A percentile compares a stretch with the other conserved stretches of the same genome.
These are phyloP conservation scores for Takifugu rubripes DNA, from an alignment of 2,797 vertebrate species.

Conservation along the genomic window DNA sequence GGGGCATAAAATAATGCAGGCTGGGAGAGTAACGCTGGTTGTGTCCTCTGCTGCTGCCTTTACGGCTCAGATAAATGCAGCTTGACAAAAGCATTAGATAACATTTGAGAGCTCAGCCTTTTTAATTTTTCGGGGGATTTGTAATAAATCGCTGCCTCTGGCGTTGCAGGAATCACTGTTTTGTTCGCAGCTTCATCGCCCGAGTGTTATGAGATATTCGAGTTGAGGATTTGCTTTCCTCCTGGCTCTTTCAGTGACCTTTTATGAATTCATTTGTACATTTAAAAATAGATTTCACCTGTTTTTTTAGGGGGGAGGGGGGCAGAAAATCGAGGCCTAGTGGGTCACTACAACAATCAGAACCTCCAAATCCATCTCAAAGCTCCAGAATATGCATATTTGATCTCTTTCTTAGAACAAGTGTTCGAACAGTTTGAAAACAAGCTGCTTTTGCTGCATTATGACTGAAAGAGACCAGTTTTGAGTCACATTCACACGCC, in stretches of 20 bases:
- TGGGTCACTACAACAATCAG: constrained; percentile 57
- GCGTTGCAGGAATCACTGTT: constrained; percentile 17
- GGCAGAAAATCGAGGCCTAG: constrained; percentile 29
- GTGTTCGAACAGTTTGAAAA: constrained; percentile 44
- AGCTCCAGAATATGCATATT: constrained; percentile 59
- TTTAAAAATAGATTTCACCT: not conserved
- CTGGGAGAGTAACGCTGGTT: not conserved
- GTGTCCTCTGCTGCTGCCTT: constrained; percentile 2
- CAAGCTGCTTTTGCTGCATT: constrained; percentile 31
- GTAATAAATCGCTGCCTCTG: constrained; percentile 6
- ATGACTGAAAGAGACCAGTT: constrained; percentile 18
- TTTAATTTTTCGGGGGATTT: constrained; percentile 15
- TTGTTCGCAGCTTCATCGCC: constrained; percentile 17
- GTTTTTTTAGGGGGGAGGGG: constrained; percentile 1
- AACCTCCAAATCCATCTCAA: constrained; percentile 57
- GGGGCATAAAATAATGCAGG: not conserved
- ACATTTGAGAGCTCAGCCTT: constrained; percentile 28
- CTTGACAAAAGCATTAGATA: constrained; percentile 9
- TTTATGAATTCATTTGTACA: constrained; percentile 47
- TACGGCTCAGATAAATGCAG: constrained; percentile 16
- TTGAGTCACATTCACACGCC: constrained; percentile 16
- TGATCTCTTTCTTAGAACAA: constrained; percentile 57
- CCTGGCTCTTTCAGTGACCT: constrained; percentile 34
- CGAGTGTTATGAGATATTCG: constrained; percentile 27
- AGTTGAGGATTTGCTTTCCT: constrained; percentile 23